Evolutionary conservation across 2,113 vertebrate species (phyloP).

Genomic region (Laticauda laticaudata): DNA sequence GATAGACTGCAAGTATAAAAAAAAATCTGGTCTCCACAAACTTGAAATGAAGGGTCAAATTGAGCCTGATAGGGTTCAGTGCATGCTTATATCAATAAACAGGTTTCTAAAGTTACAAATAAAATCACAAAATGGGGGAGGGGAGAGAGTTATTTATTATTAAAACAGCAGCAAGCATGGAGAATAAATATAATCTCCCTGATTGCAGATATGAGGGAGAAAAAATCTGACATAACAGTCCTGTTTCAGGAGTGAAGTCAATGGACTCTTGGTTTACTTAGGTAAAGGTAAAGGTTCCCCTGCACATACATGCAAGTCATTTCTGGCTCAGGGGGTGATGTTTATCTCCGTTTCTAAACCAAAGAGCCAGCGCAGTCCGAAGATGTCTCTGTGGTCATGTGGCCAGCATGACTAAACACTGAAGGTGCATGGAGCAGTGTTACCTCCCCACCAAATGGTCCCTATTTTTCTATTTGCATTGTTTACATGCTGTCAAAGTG

Average conservation of each 20-base stretch:
- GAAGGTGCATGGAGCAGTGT: too few relatives aligned
- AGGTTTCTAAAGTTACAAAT: not conserved
- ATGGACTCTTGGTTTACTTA: not conserved
- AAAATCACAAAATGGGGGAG: not conserved
- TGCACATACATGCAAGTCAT: too few relatives aligned
- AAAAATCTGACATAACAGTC: too few relatives aligned
- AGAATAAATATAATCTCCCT: not conserved
- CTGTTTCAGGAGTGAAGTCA: not conserved
- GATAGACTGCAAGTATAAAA: not conserved
- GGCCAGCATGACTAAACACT: too few relatives aligned
- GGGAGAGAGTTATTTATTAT: not conserved
- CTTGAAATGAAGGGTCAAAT: not conserved
- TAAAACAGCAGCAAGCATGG: not conserved
- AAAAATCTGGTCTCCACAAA: not conserved
- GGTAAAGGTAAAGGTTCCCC: too few relatives aligned
- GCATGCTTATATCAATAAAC: not conserved
- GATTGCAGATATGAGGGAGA: not conserved
- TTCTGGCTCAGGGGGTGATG: too few relatives aligned
- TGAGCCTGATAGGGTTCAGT: not conserved
- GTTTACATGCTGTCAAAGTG: too few relatives aligned
- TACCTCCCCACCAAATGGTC: too few relatives aligned
- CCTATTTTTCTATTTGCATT: too few relatives aligned
- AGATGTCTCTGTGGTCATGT: too few relatives aligned
- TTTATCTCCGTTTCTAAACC: too few relatives aligned
- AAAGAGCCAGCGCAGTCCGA: too few relatives aligned